Evolutionary conservation across 2,797 vertebrate genomes (phyloP).

Genomic region (Xenops minutus): DNA sequence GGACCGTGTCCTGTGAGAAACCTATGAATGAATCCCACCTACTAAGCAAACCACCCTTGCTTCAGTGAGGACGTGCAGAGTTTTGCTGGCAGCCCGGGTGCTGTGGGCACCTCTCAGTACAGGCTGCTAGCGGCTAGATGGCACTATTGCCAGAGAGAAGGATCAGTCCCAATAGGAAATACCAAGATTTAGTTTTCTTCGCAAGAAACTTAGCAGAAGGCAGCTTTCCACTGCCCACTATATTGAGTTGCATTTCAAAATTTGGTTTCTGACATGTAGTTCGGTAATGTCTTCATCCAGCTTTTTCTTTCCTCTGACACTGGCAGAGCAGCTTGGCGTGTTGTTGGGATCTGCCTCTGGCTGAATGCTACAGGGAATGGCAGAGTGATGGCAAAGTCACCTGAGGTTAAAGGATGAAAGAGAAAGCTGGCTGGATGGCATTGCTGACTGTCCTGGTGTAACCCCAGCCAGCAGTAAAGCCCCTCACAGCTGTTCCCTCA

Average conservation of each 20-base stretch:
- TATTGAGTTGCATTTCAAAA: neutral
- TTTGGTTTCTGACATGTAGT: neutral
- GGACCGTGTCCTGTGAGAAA: neutral
- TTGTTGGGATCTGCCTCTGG: neutral
- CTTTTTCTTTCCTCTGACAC: neutral
- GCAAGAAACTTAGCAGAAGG: neutral
- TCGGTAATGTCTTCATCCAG: neutral
- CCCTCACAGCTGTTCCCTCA: neutral
- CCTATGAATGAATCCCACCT: neutral
- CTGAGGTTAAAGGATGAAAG: neutral
- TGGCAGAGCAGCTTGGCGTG: neutral
- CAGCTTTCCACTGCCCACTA: neutral
- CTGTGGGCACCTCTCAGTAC: slow-evolving; percentile 25
- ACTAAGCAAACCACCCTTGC: neutral
- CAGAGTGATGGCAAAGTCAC: neutral
- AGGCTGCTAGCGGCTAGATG: slow-evolving; percentile 64
- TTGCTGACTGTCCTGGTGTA: neutral
- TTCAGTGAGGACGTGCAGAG: neutral
- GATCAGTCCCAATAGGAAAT: neutral
- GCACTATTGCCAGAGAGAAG: slow-evolving; percentile 64
- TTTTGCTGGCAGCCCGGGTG: neutral
- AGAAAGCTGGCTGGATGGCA: neutral
- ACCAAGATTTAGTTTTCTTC: neutral
- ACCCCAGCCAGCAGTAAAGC: neutral
- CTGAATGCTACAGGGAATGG: neutral